Evolutionary conservation across 2,797 vertebrate genomes (phyloP), one percentile per base, ranked within the genome.

Genomic region (Lepilemur septentrionalis): DNA sequence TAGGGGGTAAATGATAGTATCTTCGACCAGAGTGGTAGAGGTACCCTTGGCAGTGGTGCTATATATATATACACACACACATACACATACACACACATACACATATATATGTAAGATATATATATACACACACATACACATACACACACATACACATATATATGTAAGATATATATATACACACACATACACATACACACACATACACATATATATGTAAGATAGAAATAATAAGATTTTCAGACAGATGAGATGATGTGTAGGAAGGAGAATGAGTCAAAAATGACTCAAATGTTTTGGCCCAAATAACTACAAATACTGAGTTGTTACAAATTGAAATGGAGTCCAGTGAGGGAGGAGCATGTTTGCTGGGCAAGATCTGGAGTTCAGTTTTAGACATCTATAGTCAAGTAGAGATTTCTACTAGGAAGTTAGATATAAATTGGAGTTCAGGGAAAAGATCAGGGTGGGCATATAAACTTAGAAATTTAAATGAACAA

Each of bases 401-500:
- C 59, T 70, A 22, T 59, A 91, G 86, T 92, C 61, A 83, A 30
- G 78, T 17, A 52, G 50, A 48, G 4, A 43, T 86, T 70, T 91
- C 38, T 85, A 55, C 32, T 23, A 75, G 43, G 7, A 79, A 80
- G 57, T 76, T 38, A 70, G 82, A 41, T 35, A 35, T 6, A 69
- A 89, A 38, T 28, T 41, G n/a, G 32, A 82, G 35, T 61, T 82
- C 43, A 50, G 12, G 38, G 22, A 38, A 41, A 82, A 70, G 20
- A 10, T 84, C 59, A 70, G 43, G 25, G 28, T 72, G 67, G 41
- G 18, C 32, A 30, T 35, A 48, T 41, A 82, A 73, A 70, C 46
- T 80, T 96, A 72, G 87, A 89, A 89, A 78, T 63, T 5, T 43
- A 85, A 91, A 23, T 95, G 82, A 85, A 32, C 9, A 78, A 92